Evolutionary conservation across 2,797 vertebrate species (phyloP), one percentile per base, ranked within the genome.

Genomic region (Arrhamphus sclerolepis): DNA sequence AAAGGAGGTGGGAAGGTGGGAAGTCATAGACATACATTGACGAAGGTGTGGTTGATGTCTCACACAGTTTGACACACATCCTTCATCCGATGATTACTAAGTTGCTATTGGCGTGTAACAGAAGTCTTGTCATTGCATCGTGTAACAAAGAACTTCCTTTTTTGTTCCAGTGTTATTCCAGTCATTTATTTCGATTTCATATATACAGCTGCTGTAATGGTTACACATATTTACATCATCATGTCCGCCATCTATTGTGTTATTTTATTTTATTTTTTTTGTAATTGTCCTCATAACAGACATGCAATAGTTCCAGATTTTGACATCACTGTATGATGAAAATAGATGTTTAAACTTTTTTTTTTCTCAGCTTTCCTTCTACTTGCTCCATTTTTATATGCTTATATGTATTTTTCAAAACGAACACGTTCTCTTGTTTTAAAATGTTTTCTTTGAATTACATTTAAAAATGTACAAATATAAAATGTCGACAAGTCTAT

Each of bases 51-150:
- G n/a, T n/a, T 56, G 29, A 42, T 79, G 20, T 5, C 22, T 58
- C 16, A 43, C 2, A 46, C 41, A 56, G 10, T 69, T 65, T 76
- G 49, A 60, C 51, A 62, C 14, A 3, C 22, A 19, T 75, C 66
- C 69, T 50, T 40, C 38, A 38, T 38, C 34, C 13, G 34, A 2
- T 46, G 19, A 10, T 46, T 13, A 6, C 20, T 6, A 8, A 54
- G 7, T 6, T 1, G 3, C 0, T 1, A 6, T 40, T 13, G 31
- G 14, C 10, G 42, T 31, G 6, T 2, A 18, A 17, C 2, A 61
- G 19, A 70, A 18, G 75, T 74, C 5, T 53, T 47, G 20, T 66
- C 50, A 78, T 40, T 1, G 19, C 19, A 10, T 1, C 2, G 9
- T 22, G 21, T 20, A 5, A 46, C 14, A 13, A 46, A 22, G 11